Evolutionary conservation across 1,140 invertebrate genomes (phyloP), one percentile per base, ranked within the genome.

Genomic region (Brachionus manjavacas): DNA sequence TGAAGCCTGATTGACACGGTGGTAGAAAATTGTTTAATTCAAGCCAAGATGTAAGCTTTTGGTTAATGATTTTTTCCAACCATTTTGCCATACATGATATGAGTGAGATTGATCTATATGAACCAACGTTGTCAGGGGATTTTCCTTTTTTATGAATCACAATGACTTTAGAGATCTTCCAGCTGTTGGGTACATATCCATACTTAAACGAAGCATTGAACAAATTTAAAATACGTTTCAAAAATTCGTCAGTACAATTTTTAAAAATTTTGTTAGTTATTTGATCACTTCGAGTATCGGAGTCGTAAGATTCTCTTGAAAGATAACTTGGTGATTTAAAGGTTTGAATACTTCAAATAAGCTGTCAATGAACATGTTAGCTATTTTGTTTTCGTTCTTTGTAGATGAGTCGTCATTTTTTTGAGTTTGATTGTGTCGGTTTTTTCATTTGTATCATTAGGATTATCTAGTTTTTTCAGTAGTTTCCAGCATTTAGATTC

Each of bases 111-210:
- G 85, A 85, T 20, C 85, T 2, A 35, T 86, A 86, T 2, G 35
- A 83, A 0, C 0, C 14, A 1, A 60, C 66, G 4, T 85, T 20
- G 0, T 55, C 6, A 0, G 74, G 35, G 11, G 70, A 16, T 84
- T 86, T 86, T 0, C 43, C 85, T 20, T 83, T 78, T 55, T 86
- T 86, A 7, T 39, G 49, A 4, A 86, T 64, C 8, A 85, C 85
- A 3, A 84, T 68, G 6, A 81, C 49, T 1, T 35, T 66, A 0
- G 86, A 72, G 9, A 25, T 70, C 66, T 79, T 84, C 85, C 85
- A 86, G 0, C 16, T 20, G 11, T 9, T 25, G 12, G 85, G 85
- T 3, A 80, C 11, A n/a, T 80, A 72, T 4, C 68, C 68, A 23
- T 25, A 11, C 41, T 72, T 72, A 3, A 72, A 7, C 3, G 68